Percentiles rank a stretch among this genome's conserved stretches.
Conservation (phyloP, 2,113 vertebrate genomes). For the Polypterus senegalus region DNA sequence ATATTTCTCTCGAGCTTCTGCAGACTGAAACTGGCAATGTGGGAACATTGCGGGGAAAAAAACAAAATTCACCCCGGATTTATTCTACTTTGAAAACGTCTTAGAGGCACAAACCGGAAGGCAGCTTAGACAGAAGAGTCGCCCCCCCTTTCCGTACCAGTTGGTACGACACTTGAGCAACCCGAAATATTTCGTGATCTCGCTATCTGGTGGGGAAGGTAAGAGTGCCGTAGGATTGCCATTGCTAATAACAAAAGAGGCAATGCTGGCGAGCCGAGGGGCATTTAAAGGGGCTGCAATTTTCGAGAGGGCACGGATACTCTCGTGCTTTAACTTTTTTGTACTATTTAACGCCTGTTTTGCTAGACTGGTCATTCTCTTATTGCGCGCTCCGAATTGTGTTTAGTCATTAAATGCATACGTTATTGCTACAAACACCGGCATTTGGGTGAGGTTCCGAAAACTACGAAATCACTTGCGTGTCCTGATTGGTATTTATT, state of each 20-base stretch:
- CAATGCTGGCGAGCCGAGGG: slow-evolving; percentile 57
- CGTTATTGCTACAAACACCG: background rate
- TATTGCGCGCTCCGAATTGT: background rate
- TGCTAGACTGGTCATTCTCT: too few relatives aligned
- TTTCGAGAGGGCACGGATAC: background rate
- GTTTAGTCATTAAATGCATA: background rate
- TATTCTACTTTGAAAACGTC: slow-evolving; percentile 36
- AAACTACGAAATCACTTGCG: background rate
- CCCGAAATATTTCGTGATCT: slow-evolving; percentile 29
- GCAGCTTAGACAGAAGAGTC: slow-evolving; percentile 6
- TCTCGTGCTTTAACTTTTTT: background rate
- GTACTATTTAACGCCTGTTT: too few relatives aligned
- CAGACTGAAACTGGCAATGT: slow-evolving; percentile 63
- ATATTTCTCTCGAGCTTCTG: slow-evolving; percentile 68
- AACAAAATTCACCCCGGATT: slow-evolving; percentile 48
- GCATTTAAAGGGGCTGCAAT: slow-evolving; percentile 50
- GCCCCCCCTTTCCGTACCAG: slow-evolving; percentile 28
- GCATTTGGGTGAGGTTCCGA: background rate
- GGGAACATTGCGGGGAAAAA: slow-evolving; percentile 63
- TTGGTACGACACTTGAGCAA: slow-evolving; percentile 24
- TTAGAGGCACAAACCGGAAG: slow-evolving; percentile 29
- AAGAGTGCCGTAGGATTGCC: slow-evolving; percentile 56
- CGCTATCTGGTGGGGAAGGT: slow-evolving; percentile 43
- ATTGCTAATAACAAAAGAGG: slow-evolving; percentile 66
- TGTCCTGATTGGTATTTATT: background rate